Percentiles rank a stretch among this genome's conserved stretches.
phyloP scores from a whole-genome alignment of 2,113 vertebrate species.

The Colinus virginianus region DNA sequence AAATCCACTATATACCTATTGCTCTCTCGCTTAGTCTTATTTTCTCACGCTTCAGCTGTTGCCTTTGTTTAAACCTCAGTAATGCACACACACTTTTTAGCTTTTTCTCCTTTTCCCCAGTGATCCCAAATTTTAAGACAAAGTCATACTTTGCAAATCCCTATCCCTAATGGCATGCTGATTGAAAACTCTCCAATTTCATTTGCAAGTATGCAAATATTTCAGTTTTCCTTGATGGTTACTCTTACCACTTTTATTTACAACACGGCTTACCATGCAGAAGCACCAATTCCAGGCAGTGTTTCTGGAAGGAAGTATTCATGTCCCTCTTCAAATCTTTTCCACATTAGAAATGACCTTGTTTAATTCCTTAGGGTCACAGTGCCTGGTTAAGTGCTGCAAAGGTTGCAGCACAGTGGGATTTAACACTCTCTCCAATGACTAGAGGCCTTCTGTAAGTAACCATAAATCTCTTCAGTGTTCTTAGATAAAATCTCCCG shows the following conservation, averaged over 20 bases:
- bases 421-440: background rate
- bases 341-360: background rate
- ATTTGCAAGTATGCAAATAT: background rate
- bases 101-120: background rate
- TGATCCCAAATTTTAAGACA: background rate
- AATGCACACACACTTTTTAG: background rate
- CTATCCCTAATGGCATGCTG: background rate
- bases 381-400: background rate
- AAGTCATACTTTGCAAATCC: background rate
- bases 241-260: background rate
- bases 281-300: background rate
- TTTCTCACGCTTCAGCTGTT: background rate
- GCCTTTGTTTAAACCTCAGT: background rate
- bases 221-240: background rate
- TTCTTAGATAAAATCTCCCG: background rate
- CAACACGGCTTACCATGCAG: background rate
- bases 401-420: background rate
- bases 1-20: background rate
- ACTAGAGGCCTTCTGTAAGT: background rate
- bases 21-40: background rate
- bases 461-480: background rate
- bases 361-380: background rate
- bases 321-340: background rate
- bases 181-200: background rate
- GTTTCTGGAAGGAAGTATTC: background rate